Evolutionary conservation across 2,888 invertebrate genomes (phyloP).

Genomic region (Drosophila stalkeri): DNA sequence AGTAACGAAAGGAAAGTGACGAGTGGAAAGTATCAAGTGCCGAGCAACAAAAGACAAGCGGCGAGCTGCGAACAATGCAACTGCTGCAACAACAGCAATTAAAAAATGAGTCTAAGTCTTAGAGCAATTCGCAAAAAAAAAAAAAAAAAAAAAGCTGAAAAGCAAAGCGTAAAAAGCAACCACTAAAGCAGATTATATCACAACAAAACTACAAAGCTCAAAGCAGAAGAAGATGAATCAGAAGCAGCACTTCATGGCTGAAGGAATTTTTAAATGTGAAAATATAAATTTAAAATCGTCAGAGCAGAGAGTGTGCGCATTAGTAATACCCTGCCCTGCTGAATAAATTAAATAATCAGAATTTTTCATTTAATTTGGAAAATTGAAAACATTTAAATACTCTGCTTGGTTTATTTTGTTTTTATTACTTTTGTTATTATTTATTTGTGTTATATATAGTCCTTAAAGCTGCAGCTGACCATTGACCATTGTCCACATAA

Average conservation of each 20-base stretch:
- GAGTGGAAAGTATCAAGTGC: constrained; percentile 7
- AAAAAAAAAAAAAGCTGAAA: constrained; percentile 8
- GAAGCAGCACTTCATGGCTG: no score
- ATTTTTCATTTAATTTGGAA: not conserved
- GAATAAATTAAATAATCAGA: not conserved
- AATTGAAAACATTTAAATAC: no score
- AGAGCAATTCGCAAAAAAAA: constrained; percentile 20
- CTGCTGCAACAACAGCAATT: constrained; percentile 29
- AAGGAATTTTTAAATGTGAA: not conserved
- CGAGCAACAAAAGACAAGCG: constrained; percentile 13
- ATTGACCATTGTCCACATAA: constrained; percentile 28
- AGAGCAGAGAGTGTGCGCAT: not conserved
- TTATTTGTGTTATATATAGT: not conserved
- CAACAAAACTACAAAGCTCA: not conserved
- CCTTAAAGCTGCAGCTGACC: not conserved
- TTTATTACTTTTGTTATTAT: not conserved
- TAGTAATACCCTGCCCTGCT: not conserved
- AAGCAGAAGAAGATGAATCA: not conserved
- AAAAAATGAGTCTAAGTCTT: constrained; percentile 26
- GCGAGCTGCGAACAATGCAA: constrained; percentile 36
- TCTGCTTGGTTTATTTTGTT: no score
- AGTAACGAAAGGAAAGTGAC: constrained; percentile 12
- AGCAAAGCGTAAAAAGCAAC: constrained; percentile 2
- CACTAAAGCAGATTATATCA: constrained; percentile 21
- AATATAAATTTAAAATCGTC: not conserved